Percentiles rank a stretch among this genome's conserved stretches.
Conservation (phyloP, 2,797 vertebrate genomes). For the Corythornis leucogaster region DNA sequence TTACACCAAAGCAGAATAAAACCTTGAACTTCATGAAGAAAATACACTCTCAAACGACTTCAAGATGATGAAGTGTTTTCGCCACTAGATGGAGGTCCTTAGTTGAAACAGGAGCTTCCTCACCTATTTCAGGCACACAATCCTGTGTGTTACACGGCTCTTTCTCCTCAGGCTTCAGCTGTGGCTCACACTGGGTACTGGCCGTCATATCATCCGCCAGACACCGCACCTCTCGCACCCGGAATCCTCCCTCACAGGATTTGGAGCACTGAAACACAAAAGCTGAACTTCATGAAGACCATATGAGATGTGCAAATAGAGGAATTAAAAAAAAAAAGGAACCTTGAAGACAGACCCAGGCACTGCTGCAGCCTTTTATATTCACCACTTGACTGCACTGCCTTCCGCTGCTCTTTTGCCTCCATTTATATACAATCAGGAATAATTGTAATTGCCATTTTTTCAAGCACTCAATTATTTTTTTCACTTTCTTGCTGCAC, state of each 20-base stretch:
- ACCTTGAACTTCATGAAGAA: not conserved
- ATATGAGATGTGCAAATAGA: not conserved
- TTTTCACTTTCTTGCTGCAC: constrained; percentile 7
- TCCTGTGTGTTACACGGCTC: constrained; percentile 89
- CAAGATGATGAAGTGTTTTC: not conserved
- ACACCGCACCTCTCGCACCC: constrained; percentile 92
- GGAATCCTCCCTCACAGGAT: constrained; percentile 91
- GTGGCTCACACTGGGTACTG: constrained; percentile 84
- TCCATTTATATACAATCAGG: not conserved
- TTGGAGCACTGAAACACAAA: constrained; percentile 88
- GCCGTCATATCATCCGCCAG: constrained; percentile 88
- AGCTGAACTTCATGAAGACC: not conserved
- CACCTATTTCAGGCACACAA: constrained; percentile 90
- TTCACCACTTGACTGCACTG: not conserved
- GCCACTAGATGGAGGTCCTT: constrained; percentile 45
- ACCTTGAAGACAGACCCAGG: not conserved
- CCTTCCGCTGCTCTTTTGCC: not conserved
- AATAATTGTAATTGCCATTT: constrained; percentile 1
- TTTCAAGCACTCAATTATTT: not conserved
- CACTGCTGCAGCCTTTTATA: not conserved
- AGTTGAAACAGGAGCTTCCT: not conserved
- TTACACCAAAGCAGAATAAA: not conserved
- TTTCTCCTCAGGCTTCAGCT: constrained; percentile 82
- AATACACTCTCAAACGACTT: not conserved
- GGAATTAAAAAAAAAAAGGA: not conserved